Evolutionary conservation across 2,888 invertebrate species (phyloP).

Genomic region (Strigamia maritima): DNA sequence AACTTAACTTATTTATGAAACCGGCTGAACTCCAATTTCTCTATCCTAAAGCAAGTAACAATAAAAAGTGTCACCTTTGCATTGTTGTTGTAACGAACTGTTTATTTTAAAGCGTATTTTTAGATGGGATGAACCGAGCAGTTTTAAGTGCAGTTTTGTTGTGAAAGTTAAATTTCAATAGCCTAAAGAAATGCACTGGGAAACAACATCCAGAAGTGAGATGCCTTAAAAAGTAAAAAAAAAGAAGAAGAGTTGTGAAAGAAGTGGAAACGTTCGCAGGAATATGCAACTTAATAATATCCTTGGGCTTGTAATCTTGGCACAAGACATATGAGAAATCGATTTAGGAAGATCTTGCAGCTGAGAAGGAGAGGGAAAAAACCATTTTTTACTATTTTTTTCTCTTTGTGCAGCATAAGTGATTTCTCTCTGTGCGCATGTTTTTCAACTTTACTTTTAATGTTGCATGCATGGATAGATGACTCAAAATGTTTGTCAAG

Average conservation of each 20-base stretch:
- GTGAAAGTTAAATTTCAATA: neutral
- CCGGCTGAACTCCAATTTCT: too few relatives aligned
- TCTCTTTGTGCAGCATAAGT: constrained; percentile 19
- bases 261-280: constrained; percentile 7
- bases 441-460: constrained; percentile 10
- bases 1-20: too few relatives aligned
- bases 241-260: neutral
- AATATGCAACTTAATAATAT: constrained; percentile 23
- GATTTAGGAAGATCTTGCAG: constrained; percentile 19
- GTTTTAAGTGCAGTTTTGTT: neutral
- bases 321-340: constrained; percentile 23
- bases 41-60: too few relatives aligned
- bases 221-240: neutral
- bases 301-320: constrained; percentile 23
- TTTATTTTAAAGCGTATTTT: neutral
- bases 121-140: neutral
- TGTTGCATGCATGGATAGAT: constrained; percentile 23
- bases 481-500: constrained; percentile 23
- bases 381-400: constrained; percentile 5
- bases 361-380: constrained; percentile 1
- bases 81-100: too few relatives aligned
- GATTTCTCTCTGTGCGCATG: constrained; percentile 2
- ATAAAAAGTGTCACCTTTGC: too few relatives aligned
- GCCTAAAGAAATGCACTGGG: neutral
- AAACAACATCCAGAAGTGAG: neutral